Base-by-base conservation (phyloP, 1,140 invertebrate species). In the Nixonia krombeini region DNA sequence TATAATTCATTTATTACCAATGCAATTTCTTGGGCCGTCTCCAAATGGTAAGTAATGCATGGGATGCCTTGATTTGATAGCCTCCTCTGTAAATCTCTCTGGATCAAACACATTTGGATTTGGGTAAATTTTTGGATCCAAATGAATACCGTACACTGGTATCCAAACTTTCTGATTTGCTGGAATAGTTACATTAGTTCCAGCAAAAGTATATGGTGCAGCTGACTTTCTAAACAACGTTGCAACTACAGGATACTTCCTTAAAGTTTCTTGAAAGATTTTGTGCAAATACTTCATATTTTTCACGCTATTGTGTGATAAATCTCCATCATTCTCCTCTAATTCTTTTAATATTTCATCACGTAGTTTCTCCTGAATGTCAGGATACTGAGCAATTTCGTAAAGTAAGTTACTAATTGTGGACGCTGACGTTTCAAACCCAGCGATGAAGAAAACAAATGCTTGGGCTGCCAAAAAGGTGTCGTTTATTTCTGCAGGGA, bases 21-120 rank as follows among this genome's bases (percentile, higher is more conserved):
- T 87, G 53, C 87, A 89, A 65, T 87, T 86, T 51, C 88, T 77
- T 3, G 85, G 81, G 5, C 88, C 88, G 56, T 87, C 85, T 2
- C 87, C 87, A 74, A 91, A 91, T 3, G 89, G 88, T 17, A 88
- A 78, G 71, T 84, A 87, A 7, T 77, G 49, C 68, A 78, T 83
- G 1, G 57, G 79, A 62, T 77, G 84, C 29, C 87, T 72, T 2
- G 53, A 55, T 33, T 72, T 56, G 3, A 62, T 55, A 18, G 85
- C 84, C 65, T 88, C 87, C 1, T 86, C 77, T 7, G 79, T 74
- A 72, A 93, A 93, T 61, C 91, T 80, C 29, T 91, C 89, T 0
- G 92, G 92, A 79, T 91, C 85, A 66, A 91, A 94, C 6, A 72
- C 79, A 3, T 89, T 84, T 4, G 92, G 92, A 62, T 93, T 82